These are phyloP conservation scores for Xylocopa sonorina DNA, from an alignment of 1,140 invertebrate species.

Conservation along the genomic window DNA sequence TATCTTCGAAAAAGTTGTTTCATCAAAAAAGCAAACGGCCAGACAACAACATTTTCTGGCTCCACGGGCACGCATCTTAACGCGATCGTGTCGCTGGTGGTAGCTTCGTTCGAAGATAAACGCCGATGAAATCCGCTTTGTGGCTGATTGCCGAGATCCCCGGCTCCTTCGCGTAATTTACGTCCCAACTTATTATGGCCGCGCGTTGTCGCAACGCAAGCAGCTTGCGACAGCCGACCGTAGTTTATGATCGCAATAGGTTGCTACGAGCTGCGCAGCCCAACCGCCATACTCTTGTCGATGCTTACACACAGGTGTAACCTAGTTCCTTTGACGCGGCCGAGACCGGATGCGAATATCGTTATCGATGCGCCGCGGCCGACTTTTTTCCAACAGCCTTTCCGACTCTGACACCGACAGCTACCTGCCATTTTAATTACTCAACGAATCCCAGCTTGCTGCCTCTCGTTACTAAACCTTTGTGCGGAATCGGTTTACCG, in stretches of 20 bases:
- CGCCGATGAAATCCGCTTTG: conserved; percentile 46
- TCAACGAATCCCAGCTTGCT: background rate
- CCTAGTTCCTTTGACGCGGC: conserved; percentile 44
- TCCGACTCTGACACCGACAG: too few relatives aligned
- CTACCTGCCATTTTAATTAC: conserved; percentile 37
- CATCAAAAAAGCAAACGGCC: background rate
- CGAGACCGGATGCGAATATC: conserved; percentile 42
- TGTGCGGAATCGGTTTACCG: background rate
- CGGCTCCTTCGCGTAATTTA: conserved; percentile 36
- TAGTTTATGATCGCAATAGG: conserved; percentile 40
- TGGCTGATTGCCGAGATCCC: conserved; percentile 37
- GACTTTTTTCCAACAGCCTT: conserved; percentile 19
- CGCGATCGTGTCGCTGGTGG: background rate
- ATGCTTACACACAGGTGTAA: conserved; percentile 32
- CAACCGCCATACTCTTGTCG: background rate
- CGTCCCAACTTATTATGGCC: conserved; percentile 27
- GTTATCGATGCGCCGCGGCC: conserved; percentile 19
- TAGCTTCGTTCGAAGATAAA: conserved; percentile 32
- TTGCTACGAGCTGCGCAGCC: background rate
- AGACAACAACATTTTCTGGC: conserved; percentile 33
- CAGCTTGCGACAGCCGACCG: conserved; percentile 10
- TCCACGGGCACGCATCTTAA: background rate
- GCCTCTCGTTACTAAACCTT: background rate
- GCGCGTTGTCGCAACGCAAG: background rate
- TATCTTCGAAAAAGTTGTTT: background rate